Evolutionary conservation across 64 coral and sea anemone species (phyloP).

Genomic region (Hydrozoanthus tunicans): DNA sequence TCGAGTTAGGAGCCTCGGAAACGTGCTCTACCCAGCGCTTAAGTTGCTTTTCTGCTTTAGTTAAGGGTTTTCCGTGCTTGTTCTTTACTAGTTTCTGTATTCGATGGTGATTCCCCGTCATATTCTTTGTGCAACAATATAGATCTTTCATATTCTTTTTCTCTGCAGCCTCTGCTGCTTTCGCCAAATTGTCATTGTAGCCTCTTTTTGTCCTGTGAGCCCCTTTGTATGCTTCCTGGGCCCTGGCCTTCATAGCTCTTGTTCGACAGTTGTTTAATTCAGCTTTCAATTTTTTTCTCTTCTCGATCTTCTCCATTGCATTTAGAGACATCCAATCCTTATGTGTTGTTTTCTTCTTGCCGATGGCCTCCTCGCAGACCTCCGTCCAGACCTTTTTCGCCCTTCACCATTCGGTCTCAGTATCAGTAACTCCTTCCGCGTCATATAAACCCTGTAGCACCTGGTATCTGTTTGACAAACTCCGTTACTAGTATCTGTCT

Average conservation of each 20-base stretch:
- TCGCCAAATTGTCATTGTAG: neutral
- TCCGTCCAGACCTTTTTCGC: neutral
- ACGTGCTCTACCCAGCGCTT: too few relatives aligned
- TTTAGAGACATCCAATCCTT: too few relatives aligned
- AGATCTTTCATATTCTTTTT: slow-evolving; percentile 11
- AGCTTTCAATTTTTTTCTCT: neutral
- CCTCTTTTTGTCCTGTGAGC: neutral
- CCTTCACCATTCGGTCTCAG: neutral
- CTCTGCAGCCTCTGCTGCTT: neutral
- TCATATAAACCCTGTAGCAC: slow-evolving; percentile 12
- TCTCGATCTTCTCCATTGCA: neutral
- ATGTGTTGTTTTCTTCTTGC: neutral
- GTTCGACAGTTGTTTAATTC: neutral
- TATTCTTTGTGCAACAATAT: neutral
- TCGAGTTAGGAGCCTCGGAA: too few relatives aligned
- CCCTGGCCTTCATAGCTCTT: neutral
- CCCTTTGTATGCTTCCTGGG: neutral
- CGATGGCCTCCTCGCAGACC: neutral
- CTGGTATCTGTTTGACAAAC: neutral
- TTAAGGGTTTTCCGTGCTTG: neutral
- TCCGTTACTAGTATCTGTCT: neutral
- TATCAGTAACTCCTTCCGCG: neutral
- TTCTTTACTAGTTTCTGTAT: slow-evolving; percentile 22
- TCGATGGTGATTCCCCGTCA: neutral
- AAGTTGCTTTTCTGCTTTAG: too few relatives aligned